Evolutionary conservation across 1,140 invertebrate species (phyloP).

Genomic region (Zaprionus nigranus): DNA sequence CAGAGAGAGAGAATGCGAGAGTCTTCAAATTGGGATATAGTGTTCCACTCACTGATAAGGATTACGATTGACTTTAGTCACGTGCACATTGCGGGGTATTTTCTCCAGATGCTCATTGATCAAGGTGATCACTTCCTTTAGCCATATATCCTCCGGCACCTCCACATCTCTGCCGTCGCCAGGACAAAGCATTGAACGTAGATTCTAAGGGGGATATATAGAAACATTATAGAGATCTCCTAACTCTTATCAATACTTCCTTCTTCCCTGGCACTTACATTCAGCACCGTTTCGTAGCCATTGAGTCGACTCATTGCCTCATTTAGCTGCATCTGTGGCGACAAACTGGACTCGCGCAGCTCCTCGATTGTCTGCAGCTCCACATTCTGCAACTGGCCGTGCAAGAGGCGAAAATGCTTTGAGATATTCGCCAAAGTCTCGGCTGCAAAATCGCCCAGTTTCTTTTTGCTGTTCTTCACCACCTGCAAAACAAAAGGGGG

Average conservation of each 20-base stretch:
- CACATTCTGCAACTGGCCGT: constrained; percentile 68
- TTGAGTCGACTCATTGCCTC: constrained; percentile 48
- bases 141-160: constrained; percentile 35
- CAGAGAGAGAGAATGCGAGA: neutral
- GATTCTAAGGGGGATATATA: constrained; percentile 26
- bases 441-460: constrained; percentile 59
- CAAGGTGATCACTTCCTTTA: constrained; percentile 42
- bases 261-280: constrained; percentile 41
- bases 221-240: neutral
- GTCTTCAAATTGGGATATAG: neutral
- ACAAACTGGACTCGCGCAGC: constrained; percentile 58
- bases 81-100: constrained; percentile 48
- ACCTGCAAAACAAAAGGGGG: constrained; percentile 47
- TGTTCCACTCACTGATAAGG: constrained; percentile 60
- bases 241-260: neutral
- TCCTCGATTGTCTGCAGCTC: constrained; percentile 59
- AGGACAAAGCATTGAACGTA: constrained; percentile 34
- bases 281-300: constrained; percentile 53
- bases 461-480: constrained; percentile 50
- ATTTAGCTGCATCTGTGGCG: constrained; percentile 55
- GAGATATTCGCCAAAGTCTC: constrained; percentile 55
- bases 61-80: constrained; percentile 50
- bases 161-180: neutral
- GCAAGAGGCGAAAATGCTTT: constrained; percentile 61
- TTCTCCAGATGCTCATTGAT: constrained; percentile 50